Base-by-base conservation (phyloP, 2,113 vertebrate species). In the Piprites chloris region DNA sequence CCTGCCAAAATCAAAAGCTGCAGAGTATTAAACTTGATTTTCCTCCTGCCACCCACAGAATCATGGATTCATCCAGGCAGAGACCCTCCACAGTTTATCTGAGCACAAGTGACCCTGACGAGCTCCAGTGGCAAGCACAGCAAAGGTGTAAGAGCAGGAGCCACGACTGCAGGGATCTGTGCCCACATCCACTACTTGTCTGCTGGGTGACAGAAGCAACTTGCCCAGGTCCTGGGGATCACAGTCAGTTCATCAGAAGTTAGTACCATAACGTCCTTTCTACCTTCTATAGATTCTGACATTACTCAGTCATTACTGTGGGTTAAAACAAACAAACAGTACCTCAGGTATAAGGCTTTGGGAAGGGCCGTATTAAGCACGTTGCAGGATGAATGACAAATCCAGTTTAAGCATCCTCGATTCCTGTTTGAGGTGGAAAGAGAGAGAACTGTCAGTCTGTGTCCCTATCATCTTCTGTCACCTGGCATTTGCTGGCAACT, bases 61-160 rank as follows among this genome's bases (percentile, higher is more conserved):
- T 11, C 24, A 52, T 8, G 39, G 46, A 55, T n/a, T 62, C 8
- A 3, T 24, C 42, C 14, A 32, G 44, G 23, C 3, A 7, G 9
- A 16, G 21, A 50, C 5, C 30, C 33, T 52, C 27, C 21, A 67
- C 11, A 35, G 21, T 26, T 53, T 19, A 11, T 24, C 16, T 75
- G 44, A 71, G 30, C 20, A 61, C 41, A 26, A 73, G 22, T 0
- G 1, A 76, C n/a, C 26, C 33, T 67, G 24, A 71, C 0, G 0
- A 0, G 2, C n/a, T 7, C 4, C 2, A 67, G 23, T 16, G 47
- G 33, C 6, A 8, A 67, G 10, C 35, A 33, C 30, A 76, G 63
- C 10, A n/a, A 44, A 80, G 33, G 44, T 44, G 46, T 11, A 12
- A 59, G 32, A 56, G 33, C 6, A 63, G 49, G 26, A 84, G 59